phyloP scores from a whole-genome alignment of 2,888 invertebrate species.

The Brenthis ino region DNA sequence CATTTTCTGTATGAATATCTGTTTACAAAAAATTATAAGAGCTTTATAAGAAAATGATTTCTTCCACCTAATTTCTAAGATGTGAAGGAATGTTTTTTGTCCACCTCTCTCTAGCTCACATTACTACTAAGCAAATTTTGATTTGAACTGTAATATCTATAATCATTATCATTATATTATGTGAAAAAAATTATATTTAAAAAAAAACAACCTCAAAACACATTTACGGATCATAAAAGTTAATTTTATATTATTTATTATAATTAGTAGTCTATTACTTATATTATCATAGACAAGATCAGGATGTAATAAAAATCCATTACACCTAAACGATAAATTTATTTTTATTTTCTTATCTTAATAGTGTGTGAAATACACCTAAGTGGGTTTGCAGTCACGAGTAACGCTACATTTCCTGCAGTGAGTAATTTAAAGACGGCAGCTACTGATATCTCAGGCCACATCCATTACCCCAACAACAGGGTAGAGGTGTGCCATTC shows the following conservation, averaged over 20 bases:
- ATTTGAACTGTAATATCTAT: no score
- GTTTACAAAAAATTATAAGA: conserved; percentile 63
- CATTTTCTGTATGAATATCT: conserved; percentile 77
- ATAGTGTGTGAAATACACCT: conserved; percentile 65
- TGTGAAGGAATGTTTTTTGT: conserved; percentile 2
- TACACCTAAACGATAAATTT: conserved; percentile 48
- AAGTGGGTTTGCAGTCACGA: conserved; percentile 73
- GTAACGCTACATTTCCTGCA: conserved; percentile 70
- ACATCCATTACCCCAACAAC: conserved; percentile 76
- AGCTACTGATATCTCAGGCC: conserved; percentile 68
- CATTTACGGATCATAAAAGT: background rate
- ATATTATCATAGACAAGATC: conserved; percentile 34
- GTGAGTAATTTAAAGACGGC: conserved; percentile 77
- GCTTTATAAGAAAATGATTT: conserved; percentile 55
- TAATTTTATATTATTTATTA: background rate
- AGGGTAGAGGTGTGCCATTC: conserved; percentile 69
- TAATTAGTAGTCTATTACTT: conserved; percentile 5
- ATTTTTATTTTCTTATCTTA: conserved; percentile 46
- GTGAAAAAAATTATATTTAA: no score
- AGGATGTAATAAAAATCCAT: conserved; percentile 69
- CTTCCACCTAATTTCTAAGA: conserved; percentile 32
- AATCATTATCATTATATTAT: no score
- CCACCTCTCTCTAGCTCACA: no score
- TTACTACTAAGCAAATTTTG: no score
- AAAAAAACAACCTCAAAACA: no score